Base-by-base conservation (phyloP, 92 coral and sea anemone species). In the Bergia puertoricense region DNA sequence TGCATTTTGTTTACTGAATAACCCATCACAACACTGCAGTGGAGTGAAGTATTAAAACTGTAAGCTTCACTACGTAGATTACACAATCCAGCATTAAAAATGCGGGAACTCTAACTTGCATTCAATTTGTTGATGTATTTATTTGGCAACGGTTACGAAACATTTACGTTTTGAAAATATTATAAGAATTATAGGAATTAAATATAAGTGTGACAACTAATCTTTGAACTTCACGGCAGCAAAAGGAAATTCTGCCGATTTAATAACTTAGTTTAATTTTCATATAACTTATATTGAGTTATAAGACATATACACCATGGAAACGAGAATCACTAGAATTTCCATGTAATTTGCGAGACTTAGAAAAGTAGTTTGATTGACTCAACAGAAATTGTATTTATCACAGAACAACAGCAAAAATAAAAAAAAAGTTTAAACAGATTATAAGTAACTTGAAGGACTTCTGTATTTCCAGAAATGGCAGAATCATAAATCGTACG, bases 241-340 rank as follows among this genome's bases (percentile, higher is more conserved):
- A 40, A 14, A 18, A 76, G 51, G 54, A 74, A 42, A 40, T 42
- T 45, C 54, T 40, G 2, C 23, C 44, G 51, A 40, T 38, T 16
- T 40, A 74, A 74, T 39, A 37, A 74, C 20, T 79, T 23, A 38
- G 65, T 30, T 79, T 30, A 30, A 30, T 30, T 30, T 30, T 30
- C 30, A 30, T 30, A 30, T 30, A 30, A 30, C 30, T 30, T 30
- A 30, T 30, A 30, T 30, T 30, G 30, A 30, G 30, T 30, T 30
- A 30, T 30, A 30, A 30, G 30, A 30, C 22, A 5, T 7, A 36
- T 72, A 84, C 87, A 71, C 87, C 87, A 84, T 84, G 87, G 87
- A 84, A 84, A 84, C 87, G 44, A 69, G 68, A 43, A 50, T 73
- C 62, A 62, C 40, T 39, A n/a, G 30, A 45, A 44, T 69, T 43